A percentile compares a stretch with the other conserved stretches of the same genome.
phyloP scores from a whole-genome alignment of 2,797 vertebrate species.

The Anas bahamensis region DNA sequence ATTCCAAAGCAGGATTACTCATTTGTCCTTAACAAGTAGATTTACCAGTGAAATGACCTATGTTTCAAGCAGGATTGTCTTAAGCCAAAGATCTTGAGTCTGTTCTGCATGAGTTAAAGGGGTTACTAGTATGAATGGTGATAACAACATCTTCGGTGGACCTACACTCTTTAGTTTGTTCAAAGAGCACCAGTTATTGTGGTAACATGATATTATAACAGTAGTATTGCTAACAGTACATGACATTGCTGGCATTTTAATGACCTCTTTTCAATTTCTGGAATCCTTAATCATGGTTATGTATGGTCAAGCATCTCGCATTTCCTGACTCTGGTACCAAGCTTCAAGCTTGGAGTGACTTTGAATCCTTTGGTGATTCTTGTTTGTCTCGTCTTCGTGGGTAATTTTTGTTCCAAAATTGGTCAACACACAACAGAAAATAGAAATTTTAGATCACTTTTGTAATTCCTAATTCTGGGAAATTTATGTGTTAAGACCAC shows the following conservation, averaged over 20 bases:
- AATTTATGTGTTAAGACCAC: background rate
- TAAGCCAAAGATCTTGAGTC: background rate
- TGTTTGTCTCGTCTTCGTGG: background rate
- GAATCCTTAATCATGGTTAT: background rate
- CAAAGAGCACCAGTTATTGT: background rate
- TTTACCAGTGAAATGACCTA: constrained; percentile 16
- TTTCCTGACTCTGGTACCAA: background rate
- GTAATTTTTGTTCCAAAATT: background rate
- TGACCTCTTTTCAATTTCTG: background rate
- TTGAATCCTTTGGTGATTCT: background rate
- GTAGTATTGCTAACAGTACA: background rate
- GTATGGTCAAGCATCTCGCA: background rate
- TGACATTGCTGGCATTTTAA: background rate
- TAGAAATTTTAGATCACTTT: background rate
- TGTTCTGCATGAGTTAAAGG: rapidly evolving
- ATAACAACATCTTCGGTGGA: background rate
- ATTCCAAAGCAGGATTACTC: constrained; percentile 30
- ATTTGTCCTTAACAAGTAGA: constrained; percentile 24
- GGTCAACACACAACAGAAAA: background rate
- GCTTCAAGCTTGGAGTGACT: background rate
- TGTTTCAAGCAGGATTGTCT: background rate
- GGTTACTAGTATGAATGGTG: background rate
- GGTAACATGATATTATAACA: background rate
- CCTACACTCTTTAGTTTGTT: background rate
- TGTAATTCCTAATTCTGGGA: background rate